phyloP scores from a whole-genome alignment of 2,888 invertebrate genomes.

The Polyommatus iphigenia region DNA sequence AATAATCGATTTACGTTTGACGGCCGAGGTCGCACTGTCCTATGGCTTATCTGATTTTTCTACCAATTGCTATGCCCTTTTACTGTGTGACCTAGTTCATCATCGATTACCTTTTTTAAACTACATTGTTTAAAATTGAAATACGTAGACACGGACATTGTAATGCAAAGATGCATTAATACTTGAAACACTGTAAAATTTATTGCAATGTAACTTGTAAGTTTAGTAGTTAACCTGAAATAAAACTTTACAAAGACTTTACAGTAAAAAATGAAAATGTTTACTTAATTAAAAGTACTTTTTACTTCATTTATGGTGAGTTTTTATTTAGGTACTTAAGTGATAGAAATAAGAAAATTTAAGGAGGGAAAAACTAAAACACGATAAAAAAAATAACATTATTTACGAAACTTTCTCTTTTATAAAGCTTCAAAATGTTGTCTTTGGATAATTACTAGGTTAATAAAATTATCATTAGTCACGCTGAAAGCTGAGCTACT shows the following conservation, averaged over 20 bases:
- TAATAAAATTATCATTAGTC: constrained; percentile 47
- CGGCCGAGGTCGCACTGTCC: constrained; percentile 78
- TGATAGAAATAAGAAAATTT: not conserved
- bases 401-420: not conserved
- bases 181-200: not conserved
- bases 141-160: not conserved
- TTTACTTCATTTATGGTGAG: no score
- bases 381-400: not conserved
- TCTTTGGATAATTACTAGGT: not conserved
- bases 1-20: constrained; percentile 75
- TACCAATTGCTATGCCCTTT: constrained; percentile 64
- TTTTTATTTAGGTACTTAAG: no score
- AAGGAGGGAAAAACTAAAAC: not conserved
- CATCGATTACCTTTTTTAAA: constrained; percentile 64
- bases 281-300: no score
- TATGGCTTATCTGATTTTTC: constrained; percentile 76
- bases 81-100: constrained; percentile 69
- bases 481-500: constrained; percentile 45
- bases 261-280: no score
- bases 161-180: not conserved
- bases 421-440: not conserved
- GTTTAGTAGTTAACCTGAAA: not conserved
- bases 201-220: not conserved
- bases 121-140: constrained; percentile 10
- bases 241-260: not conserved